Evolutionary conservation across 2,888 invertebrate species (phyloP).

Genomic region (Drosophila rellima): DNA sequence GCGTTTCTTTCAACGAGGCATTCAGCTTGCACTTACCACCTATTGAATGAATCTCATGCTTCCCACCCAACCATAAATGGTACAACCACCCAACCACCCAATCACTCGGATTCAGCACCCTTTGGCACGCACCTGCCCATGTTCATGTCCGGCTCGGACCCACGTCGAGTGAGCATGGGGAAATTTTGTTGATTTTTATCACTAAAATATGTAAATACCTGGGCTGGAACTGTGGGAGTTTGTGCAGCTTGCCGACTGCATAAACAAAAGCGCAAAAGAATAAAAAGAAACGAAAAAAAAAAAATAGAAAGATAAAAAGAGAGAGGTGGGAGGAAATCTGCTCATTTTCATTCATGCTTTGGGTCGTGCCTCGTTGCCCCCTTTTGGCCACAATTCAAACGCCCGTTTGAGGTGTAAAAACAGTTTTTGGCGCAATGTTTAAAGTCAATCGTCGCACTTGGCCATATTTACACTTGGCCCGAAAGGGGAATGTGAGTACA

Average conservation of each 20-base stretch:
- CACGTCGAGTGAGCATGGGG: conserved; percentile 24
- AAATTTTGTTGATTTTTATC: conserved; percentile 78
- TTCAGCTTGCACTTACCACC: conserved; percentile 19
- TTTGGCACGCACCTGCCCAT: conserved; percentile 53
- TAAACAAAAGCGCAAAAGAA: conserved; percentile 60
- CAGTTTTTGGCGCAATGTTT: conserved; percentile 64
- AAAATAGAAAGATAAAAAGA: conserved; percentile 1
- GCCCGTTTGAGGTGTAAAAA: conserved; percentile 67
- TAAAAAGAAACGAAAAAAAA: conserved; percentile 24
- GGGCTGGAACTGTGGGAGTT: conserved; percentile 71
- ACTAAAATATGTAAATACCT: conserved; percentile 81
- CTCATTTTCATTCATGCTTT: conserved; percentile 78
- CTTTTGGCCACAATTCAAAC: not conserved
- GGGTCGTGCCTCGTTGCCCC: conserved; percentile 36
- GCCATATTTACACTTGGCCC: conserved; percentile 58
- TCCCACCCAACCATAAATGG: not conserved
- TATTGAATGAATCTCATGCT: conserved; percentile 12
- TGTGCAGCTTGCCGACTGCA: conserved; percentile 75
- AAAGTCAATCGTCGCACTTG: conserved; percentile 74
- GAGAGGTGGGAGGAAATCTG: conserved; percentile 60
- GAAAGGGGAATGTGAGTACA: not conserved
- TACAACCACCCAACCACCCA: conserved; percentile 9
- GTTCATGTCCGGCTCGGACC: conserved; percentile 49
- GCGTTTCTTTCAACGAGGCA: conserved; percentile 21
- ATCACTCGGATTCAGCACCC: conserved; percentile 17